These are phyloP conservation scores for Alviniconcha strummeri DNA, from an alignment of 2,888 invertebrate species.

Conservation along the genomic window DNA sequence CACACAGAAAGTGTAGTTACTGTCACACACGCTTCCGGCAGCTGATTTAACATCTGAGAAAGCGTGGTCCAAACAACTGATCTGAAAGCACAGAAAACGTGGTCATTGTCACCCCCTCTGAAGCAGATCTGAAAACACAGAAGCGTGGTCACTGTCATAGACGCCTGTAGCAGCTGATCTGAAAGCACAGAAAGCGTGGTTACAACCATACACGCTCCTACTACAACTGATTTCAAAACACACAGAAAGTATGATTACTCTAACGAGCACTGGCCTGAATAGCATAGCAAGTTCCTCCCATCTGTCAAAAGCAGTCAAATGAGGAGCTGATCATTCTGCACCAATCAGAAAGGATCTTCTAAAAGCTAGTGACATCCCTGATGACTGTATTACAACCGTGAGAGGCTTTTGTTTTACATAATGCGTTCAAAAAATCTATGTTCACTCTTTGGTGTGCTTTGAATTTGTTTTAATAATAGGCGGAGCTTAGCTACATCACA, in stretches of 20 bases:
- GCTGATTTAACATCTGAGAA: conserved; percentile 5
- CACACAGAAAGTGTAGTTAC: background rate
- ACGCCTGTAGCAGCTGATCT: background rate
- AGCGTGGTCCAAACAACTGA: background rate
- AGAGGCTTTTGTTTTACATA: no score
- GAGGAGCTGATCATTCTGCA: no score
- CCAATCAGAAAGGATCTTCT: no score
- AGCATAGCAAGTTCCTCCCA: no score
- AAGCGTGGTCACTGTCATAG: background rate
- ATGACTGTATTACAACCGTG: no score
- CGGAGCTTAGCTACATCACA: no score
- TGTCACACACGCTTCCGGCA: background rate
- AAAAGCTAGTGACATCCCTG: no score
- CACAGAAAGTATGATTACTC: background rate
- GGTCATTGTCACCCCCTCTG: conserved; percentile 28
- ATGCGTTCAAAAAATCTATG: no score
- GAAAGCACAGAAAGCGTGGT: background rate
- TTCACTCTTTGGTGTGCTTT: no score
- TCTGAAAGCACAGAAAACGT: no score
- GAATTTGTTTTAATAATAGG: no score
- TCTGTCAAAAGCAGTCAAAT: no score
- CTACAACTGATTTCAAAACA: conserved; percentile 28
- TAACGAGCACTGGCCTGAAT: background rate
- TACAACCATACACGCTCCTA: conserved; percentile 39
- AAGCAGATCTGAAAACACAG: background rate